These are phyloP conservation scores for Scalopus aquaticus DNA, from an alignment of 2,113 vertebrate species.

Conservation along the genomic window DNA sequence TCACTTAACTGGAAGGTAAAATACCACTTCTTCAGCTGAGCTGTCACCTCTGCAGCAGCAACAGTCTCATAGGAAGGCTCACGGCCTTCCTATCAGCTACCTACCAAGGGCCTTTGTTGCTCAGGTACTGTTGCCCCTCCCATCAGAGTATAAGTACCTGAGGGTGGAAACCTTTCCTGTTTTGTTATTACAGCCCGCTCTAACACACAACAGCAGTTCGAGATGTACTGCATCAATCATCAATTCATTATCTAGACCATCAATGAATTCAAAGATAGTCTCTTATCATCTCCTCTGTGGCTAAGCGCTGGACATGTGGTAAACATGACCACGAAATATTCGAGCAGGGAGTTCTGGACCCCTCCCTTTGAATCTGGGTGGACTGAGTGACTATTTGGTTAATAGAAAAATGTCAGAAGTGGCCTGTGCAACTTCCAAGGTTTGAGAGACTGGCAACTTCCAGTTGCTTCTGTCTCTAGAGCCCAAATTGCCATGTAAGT, in stretches of 20 bases:
- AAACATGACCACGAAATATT: not conserved
- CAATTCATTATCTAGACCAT: not conserved
- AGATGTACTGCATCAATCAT: not conserved
- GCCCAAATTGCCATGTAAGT: not conserved
- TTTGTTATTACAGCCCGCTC: not conserved
- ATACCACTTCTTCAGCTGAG: not conserved
- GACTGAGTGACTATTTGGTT: not conserved
- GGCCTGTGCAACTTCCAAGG: not conserved
- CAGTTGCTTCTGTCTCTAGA: not conserved
- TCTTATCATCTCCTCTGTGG: not conserved
- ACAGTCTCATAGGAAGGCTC: too few relatives aligned
- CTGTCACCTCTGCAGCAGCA: too few relatives aligned
- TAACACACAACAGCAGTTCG: not conserved
- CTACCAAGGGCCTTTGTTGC: too few relatives aligned
- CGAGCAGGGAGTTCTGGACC: accelerated
- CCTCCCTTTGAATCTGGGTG: not conserved
- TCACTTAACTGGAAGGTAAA: not conserved
- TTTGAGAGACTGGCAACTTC: not conserved
- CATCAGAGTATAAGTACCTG: not conserved
- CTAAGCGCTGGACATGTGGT: not conserved
- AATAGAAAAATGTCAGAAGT: not conserved
- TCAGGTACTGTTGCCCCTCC: not conserved
- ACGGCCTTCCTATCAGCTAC: accelerated
- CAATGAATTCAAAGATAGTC: not conserved
- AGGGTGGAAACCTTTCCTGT: not conserved